Evolutionary conservation across 2,888 invertebrate genomes (phyloP).

Genomic region (Dione juno): DNA sequence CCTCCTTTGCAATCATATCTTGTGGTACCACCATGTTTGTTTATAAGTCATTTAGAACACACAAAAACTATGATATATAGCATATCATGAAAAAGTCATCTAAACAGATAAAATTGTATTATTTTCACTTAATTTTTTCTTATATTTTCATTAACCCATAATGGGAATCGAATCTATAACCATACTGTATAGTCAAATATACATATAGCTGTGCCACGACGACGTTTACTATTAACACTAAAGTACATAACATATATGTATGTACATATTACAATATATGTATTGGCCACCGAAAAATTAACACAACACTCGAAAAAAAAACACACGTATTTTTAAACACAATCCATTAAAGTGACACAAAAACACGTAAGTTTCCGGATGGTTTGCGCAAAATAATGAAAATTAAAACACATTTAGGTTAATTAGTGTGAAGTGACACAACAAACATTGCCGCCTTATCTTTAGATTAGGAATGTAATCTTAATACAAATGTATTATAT

Average conservation of each 20-base stretch:
- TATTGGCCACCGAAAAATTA: background rate
- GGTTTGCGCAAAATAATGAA: background rate
- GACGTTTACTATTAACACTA: background rate
- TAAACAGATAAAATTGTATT: background rate
- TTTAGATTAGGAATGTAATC: slow-evolving; percentile 4
- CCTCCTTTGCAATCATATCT: slow-evolving; percentile 26
- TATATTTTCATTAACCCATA: background rate
- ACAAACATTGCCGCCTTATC: slow-evolving; percentile 13
- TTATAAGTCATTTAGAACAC: background rate
- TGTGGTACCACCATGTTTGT: slow-evolving; percentile 42
- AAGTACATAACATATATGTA: background rate
- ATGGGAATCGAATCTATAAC: background rate
- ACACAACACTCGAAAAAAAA: background rate
- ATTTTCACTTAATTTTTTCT: background rate
- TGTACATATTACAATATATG: background rate
- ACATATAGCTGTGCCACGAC: background rate
- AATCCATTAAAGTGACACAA: background rate
- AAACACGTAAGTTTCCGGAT: background rate
- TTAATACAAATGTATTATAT: background rate
- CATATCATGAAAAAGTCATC: background rate
- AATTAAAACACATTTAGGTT: background rate
- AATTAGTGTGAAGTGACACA: background rate
- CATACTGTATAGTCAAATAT: background rate
- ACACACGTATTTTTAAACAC: background rate
- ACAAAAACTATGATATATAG: background rate